phyloP scores from a whole-genome alignment of 2,113 vertebrate species.

The human (Homo sapiens) region DNA sequence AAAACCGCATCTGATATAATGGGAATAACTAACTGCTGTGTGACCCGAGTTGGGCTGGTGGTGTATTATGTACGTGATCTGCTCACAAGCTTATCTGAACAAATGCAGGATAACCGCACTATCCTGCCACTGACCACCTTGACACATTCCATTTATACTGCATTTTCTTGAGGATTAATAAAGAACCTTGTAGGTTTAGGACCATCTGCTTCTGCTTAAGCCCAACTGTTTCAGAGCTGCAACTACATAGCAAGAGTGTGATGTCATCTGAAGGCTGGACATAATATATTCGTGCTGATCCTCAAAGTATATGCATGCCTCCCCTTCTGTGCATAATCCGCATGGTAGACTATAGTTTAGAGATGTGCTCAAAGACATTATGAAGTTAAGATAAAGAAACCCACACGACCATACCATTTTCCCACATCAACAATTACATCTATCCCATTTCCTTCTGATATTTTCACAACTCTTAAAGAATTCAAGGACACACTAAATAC shows the following conservation, averaged over 20 bases:
- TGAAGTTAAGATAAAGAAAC: slow-evolving; percentile 37
- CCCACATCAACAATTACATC: slow-evolving; percentile 54
- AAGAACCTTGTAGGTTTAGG: slow-evolving; percentile 65
- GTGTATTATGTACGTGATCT: slow-evolving; percentile 13
- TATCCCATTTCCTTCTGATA: slow-evolving; percentile 46
- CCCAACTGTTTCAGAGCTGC: slow-evolving; percentile 72
- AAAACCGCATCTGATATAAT: neutral
- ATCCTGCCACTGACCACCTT: slow-evolving; percentile 34
- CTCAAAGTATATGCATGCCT: slow-evolving; percentile 63
- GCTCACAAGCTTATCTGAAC: slow-evolving; percentile 38
- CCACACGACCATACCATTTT: slow-evolving; percentile 1
- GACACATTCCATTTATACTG: slow-evolving; percentile 76
- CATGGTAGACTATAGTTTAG: neutral
- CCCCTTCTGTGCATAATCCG: slow-evolving; percentile 50
- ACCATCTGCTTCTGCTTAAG: slow-evolving; percentile 83
- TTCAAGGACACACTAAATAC: slow-evolving; percentile 65
- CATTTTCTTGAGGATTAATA: slow-evolving; percentile 70
- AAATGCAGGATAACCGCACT: slow-evolving; percentile 44
- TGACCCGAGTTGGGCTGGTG: neutral
- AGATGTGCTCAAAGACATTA: slow-evolving; percentile 15
- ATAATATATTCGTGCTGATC: slow-evolving; percentile 63
- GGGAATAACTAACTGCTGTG: neutral
- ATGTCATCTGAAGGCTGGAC: slow-evolving; percentile 69
- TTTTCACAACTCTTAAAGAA: slow-evolving; percentile 60
- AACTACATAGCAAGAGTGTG: slow-evolving; percentile 69